phyloP scores from a whole-genome alignment of 2,888 invertebrate species.

The Leucophenga maculata region DNA sequence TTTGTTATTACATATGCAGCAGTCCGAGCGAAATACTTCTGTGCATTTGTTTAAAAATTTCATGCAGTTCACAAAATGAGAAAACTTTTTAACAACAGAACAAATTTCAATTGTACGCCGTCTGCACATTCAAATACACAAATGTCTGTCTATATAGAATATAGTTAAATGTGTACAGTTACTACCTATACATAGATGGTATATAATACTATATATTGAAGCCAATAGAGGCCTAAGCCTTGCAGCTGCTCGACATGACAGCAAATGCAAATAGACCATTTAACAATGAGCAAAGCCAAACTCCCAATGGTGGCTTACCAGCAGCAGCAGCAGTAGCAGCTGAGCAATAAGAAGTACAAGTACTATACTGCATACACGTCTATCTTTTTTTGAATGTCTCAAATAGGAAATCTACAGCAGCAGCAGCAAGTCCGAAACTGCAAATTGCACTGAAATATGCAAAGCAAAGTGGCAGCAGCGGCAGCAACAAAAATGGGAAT shows the following conservation, averaged over 20 bases:
- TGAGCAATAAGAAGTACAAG: not conserved
- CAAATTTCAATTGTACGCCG: slow-evolving; percentile 38
- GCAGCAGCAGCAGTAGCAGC: no score
- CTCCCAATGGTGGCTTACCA: no score
- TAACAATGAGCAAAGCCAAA: slow-evolving; percentile 2
- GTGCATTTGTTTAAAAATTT: slow-evolving; percentile 18
- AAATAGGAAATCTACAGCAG: not conserved
- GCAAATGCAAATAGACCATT: not conserved
- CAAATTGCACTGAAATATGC: slow-evolving; percentile 16
- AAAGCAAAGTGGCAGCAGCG: not conserved
- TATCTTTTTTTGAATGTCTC: no score
- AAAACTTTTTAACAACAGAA: slow-evolving; percentile 31
- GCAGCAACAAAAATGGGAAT: not conserved
- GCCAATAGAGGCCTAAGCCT: slow-evolving; percentile 8
- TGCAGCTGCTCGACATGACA: not conserved
- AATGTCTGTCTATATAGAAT: not conserved
- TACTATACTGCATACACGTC: not conserved
- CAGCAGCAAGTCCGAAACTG: slow-evolving; percentile 10
- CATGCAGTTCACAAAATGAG: slow-evolving; percentile 21
- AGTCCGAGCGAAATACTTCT: slow-evolving; percentile 15
- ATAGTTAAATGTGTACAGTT: not conserved
- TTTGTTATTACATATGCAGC: slow-evolving; percentile 14
- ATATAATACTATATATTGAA: slow-evolving; percentile 6
- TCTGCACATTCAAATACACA: not conserved
- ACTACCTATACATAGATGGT: not conserved